Conservation (phyloP, 2,113 vertebrate genomes). For the Egretta garzetta region DNA sequence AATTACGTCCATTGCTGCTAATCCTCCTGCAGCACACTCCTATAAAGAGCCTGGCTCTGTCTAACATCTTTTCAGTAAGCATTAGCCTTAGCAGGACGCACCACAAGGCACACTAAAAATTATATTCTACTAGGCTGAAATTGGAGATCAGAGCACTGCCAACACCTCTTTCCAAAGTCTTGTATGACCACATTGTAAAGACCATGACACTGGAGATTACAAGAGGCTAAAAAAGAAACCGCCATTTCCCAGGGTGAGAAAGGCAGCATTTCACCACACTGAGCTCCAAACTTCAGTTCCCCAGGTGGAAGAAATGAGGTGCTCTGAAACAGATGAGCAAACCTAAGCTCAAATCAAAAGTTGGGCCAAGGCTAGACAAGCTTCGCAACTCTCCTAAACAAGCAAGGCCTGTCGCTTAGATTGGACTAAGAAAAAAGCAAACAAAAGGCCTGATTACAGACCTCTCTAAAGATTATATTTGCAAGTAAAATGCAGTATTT, state of each 20-base stretch:
- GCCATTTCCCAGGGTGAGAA: background rate
- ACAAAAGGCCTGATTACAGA: conserved; percentile 61
- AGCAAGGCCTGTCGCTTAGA: background rate
- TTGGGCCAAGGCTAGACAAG: conserved; percentile 30
- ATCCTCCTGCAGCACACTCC: background rate
- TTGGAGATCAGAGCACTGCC: background rate
- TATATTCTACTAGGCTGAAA: background rate
- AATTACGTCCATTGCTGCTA: background rate
- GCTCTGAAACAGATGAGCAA: background rate
- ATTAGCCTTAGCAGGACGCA: background rate
- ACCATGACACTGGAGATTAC: background rate
- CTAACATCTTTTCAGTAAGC: background rate
- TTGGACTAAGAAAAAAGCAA: conserved; percentile 53
- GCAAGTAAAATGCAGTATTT: conserved; percentile 64
- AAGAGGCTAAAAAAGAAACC: background rate
- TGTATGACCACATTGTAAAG: background rate
- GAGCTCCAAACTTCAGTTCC: background rate
- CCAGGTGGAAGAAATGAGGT: background rate
- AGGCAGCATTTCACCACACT: background rate
- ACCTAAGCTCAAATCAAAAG: background rate
- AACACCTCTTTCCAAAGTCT: background rate
- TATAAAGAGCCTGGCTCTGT: background rate
- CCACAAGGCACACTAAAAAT: background rate
- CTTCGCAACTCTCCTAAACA: conserved; percentile 20
- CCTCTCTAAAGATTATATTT: conserved; percentile 35